Evolutionary conservation across 2,888 invertebrate species (phyloP).

Genomic region (Rhingia campestris): DNA sequence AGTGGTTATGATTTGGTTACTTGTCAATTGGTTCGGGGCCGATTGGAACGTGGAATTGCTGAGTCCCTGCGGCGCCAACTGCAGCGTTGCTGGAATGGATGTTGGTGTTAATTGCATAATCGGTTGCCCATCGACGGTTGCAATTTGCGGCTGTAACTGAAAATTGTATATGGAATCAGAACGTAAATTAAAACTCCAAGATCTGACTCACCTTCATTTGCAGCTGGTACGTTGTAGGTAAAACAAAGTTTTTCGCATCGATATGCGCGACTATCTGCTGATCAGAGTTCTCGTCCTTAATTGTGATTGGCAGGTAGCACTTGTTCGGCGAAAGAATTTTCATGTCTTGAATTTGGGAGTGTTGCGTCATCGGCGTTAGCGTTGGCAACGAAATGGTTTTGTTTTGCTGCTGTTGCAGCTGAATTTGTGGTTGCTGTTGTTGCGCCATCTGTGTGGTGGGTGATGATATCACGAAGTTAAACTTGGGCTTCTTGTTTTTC

Average conservation of each 20-base stretch:
- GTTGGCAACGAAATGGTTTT: constrained; percentile 72
- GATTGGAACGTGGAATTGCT: constrained; percentile 77
- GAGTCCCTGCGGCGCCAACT: constrained; percentile 79
- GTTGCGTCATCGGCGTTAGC: constrained; percentile 73
- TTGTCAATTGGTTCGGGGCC: constrained; percentile 36
- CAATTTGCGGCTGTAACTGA: constrained; percentile 81
- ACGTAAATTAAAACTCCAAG: neutral
- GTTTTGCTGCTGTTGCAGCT: constrained; percentile 72
- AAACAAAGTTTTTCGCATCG: constrained; percentile 81
- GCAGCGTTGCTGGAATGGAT: constrained; percentile 81
- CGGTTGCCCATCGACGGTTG: constrained; percentile 82
- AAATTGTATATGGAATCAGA: constrained; percentile 27
- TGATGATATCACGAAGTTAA: constrained; percentile 81
- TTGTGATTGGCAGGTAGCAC: constrained; percentile 82
- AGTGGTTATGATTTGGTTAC: constrained; percentile 67
- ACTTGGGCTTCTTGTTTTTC: constrained; percentile 81
- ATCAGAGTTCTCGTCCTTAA: constrained; percentile 82
- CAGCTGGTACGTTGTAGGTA: constrained; percentile 82
- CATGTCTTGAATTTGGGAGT: constrained; percentile 71
- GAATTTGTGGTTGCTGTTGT: constrained; percentile 65
- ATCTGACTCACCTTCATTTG: constrained; percentile 81
- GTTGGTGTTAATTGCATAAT: constrained; percentile 82
- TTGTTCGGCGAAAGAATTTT: constrained; percentile 80
- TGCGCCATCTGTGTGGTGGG: constrained; percentile 76
- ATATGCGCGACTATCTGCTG: constrained; percentile 83